Conservation (phyloP, 2,888 invertebrate species). For the Rotaria socialis region DNA sequence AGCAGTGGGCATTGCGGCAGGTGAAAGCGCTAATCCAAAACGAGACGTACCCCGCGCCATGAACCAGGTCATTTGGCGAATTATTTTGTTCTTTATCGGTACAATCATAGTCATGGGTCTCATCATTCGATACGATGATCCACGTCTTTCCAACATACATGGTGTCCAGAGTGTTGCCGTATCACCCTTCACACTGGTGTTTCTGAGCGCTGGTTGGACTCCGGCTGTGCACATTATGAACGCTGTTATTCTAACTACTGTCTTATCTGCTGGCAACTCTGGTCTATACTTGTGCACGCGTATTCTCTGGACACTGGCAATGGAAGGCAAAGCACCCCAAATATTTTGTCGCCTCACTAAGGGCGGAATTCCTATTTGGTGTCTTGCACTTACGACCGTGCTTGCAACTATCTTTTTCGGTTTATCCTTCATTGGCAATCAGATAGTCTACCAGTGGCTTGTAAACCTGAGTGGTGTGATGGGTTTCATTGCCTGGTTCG, state of each 20-base stretch:
- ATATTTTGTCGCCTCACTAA: background rate
- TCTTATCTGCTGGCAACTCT: constrained; percentile 7
- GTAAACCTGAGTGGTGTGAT: background rate
- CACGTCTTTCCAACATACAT: background rate
- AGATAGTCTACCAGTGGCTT: background rate
- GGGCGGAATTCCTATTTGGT: background rate
- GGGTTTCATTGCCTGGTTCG: constrained; percentile 25
- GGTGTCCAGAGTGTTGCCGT: background rate
- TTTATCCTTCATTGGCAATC: background rate
- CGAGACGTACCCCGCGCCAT: background rate
- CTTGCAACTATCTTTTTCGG: background rate
- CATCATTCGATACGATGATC: background rate
- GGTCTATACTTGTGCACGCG: constrained; percentile 2
- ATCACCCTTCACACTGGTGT: background rate
- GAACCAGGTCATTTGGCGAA: background rate
- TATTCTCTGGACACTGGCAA: background rate
- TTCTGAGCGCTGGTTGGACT: background rate
- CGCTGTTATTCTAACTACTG: background rate
- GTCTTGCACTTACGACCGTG: background rate
- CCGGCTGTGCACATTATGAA: background rate
- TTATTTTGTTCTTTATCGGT: constrained; percentile 2
- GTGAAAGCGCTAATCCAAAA: background rate
- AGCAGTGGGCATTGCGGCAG: background rate
- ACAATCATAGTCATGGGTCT: background rate
- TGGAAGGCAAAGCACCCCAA: background rate